These are phyloP conservation scores for Tortricodes alternella DNA, from an alignment of 2,888 invertebrate species.

Conservation along the genomic window DNA sequence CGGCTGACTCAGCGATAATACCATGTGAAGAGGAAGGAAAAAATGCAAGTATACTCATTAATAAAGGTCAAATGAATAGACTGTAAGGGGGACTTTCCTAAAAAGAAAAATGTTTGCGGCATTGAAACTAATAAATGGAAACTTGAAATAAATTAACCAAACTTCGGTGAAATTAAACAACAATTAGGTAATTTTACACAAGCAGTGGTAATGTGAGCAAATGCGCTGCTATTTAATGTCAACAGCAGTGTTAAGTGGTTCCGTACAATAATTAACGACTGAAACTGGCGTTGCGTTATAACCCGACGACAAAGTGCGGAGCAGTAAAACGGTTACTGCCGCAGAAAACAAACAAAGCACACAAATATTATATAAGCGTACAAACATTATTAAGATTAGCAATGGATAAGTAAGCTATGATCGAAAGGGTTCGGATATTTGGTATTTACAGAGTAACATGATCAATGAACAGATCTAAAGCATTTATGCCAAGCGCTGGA, in stretches of 20 bases:
- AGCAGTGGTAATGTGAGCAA: constrained; percentile 12
- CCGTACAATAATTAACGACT: constrained; percentile 41
- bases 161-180: background rate
- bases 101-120: no score
- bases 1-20: no score
- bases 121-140: background rate
- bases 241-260: constrained; percentile 45
- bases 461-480: no score
- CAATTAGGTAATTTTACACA: constrained; percentile 7
- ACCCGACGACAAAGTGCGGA: constrained; percentile 33
- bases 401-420: background rate
- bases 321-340: constrained; percentile 9
- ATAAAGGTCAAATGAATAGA: no score
- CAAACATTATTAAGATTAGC: background rate
- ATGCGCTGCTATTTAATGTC: constrained; percentile 38
- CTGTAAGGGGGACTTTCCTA: no score
- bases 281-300: constrained; percentile 38
- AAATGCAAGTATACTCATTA: no score
- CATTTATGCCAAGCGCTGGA: no score
- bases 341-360: constrained; percentile 7
- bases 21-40: no score
- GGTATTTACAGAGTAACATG: background rate
- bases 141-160: background rate
- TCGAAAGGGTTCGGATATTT: background rate
- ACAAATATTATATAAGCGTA: background rate